Evolutionary conservation across 2,797 vertebrate genomes (phyloP), one percentile per base, ranked within the genome.

Genomic region (Amblyraja radiata): DNA sequence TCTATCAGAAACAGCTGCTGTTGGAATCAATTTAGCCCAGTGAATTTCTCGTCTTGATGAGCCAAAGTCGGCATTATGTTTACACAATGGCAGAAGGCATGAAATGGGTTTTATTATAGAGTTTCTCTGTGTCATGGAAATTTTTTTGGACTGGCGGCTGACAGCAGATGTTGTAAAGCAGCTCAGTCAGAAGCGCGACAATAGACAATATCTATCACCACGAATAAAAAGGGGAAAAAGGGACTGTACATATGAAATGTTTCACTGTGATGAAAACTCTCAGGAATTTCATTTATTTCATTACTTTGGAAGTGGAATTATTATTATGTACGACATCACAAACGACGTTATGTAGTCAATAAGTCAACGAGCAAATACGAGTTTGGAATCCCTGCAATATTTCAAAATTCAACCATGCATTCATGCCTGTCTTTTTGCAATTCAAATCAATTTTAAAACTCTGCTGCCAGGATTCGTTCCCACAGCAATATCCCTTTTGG

Each of bases 1-100:
- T 92, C 71, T 28, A 76, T 92, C 39, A 91, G 32, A 71, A 91
- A 74, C 90, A 91, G 90, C 65, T 91, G 36, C 21, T 28, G 90
- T 68, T 91, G 68, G 32, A 74, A 92, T 39, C 6, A 25, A 90
- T 90, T 73, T 73, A 10, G 32, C 5, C 36, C 32, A 28, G 71
- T 54, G 39, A 74, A 74, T 92, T 92, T 92, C 90, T 39, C 71
- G 71, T 39, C 65, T 54, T 6, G 39, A 76, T 74, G 28, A 13
- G 68, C 39, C 71, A 92, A 71, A 36, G 8, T 74, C 36, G 14
- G 68, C 54, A 76, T 54, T 54, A 76, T 73, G 90, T 25, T 76
- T n/a, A 14, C n/a, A 9, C 25, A 46, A n/a, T 92, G 68, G 9
- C 39, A 46, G 23, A 74, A 10, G 21, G 90, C 90, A 74, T 74